phyloP scores from a whole-genome alignment of 2,113 vertebrate species.

The Myxocyprinus asiaticus region DNA sequence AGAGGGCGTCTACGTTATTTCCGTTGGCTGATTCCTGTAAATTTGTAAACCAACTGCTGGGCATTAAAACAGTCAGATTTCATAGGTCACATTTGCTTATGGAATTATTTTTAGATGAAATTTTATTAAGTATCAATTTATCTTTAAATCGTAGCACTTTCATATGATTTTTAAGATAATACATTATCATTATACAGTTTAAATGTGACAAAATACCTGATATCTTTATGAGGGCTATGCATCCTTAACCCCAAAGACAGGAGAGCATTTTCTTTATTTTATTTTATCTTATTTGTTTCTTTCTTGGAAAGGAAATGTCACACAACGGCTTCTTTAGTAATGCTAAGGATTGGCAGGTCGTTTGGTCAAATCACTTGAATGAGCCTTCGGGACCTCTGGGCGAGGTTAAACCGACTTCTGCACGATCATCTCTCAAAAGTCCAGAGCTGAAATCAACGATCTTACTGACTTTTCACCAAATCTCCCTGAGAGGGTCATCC shows the following conservation, averaged over 20 bases:
- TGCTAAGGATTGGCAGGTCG: neutral
- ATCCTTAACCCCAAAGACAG: neutral
- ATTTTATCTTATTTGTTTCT: neutral
- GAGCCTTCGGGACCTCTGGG: neutral
- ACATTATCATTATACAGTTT: neutral
- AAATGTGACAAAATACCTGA: neutral
- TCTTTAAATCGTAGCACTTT: neutral
- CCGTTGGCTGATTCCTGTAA: neutral
- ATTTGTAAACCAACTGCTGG: neutral
- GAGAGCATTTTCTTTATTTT: neutral
- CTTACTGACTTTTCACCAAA: slow-evolving; percentile 47
- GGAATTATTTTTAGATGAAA: neutral
- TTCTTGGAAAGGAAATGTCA: neutral
- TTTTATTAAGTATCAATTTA: neutral
- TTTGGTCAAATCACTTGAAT: too few species aligned
- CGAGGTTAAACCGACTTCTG: slow-evolving; percentile 8
- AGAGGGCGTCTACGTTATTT: slow-evolving; percentile 22
- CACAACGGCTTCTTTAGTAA: neutral
- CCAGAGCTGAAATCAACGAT: slow-evolving; percentile 36
- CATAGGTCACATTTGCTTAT: neutral
- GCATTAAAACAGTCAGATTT: neutral
- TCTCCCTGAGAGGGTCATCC: slow-evolving; percentile 49
- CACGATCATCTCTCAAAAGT: slow-evolving; percentile 21
- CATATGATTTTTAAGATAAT: neutral
- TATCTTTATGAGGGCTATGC: neutral